phyloP scores from a whole-genome alignment of 30 jellyfish, hydroid and myxozoan species.

The Catostylus mosaicus region DNA sequence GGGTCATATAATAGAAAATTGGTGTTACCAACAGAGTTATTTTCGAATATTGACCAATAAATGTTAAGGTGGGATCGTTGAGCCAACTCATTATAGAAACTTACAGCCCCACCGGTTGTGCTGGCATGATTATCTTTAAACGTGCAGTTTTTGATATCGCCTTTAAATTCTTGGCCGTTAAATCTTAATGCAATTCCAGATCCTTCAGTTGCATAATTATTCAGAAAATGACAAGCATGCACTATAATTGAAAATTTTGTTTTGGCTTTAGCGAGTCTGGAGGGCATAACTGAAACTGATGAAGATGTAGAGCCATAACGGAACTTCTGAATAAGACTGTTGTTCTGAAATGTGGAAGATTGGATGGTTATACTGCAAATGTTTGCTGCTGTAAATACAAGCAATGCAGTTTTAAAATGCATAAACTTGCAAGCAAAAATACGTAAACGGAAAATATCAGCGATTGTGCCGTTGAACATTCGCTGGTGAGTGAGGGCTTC shows the following conservation, averaged over 20 bases:
- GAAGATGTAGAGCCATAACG: neutral
- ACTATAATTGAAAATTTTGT: neutral
- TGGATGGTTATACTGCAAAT: neutral
- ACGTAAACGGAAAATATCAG: too few species aligned
- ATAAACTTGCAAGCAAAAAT: neutral
- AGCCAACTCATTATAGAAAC: neutral
- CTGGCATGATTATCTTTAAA: neutral
- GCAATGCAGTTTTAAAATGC: neutral
- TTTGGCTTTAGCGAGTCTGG: neutral
- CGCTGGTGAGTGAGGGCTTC: neutral
- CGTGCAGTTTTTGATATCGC: neutral
- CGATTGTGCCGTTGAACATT: neutral
- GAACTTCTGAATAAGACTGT: neutral
- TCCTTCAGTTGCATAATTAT: constrained; percentile 2
- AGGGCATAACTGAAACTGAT: neutral
- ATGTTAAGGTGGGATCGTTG: neutral
- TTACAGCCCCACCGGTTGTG: neutral
- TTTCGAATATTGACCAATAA: neutral
- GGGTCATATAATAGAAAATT: neutral
- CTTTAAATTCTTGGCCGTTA: neutral
- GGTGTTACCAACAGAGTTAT: too few species aligned
- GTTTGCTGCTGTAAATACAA: neutral
- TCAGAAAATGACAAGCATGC: neutral
- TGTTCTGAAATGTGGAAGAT: neutral
- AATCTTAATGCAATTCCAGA: neutral